Evolutionary conservation across 2,113 vertebrate species (phyloP).

Genomic region (Xenus cinereus): DNA sequence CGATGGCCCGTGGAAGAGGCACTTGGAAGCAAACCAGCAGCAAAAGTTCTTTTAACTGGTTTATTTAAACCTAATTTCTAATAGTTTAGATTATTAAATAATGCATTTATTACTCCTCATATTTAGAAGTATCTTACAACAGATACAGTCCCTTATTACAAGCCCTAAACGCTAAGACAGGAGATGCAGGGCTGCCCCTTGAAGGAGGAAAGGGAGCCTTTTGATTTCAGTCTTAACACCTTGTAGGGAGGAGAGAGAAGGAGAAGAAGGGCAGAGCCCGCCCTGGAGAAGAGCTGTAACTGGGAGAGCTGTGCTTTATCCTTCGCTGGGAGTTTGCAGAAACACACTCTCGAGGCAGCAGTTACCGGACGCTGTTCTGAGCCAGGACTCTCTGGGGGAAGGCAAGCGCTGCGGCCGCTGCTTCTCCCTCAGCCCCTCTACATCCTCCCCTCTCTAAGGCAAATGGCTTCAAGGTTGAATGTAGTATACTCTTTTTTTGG

Average conservation of each 20-base stretch:
- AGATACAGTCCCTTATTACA: background rate
- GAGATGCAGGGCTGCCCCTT: background rate
- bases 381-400: background rate
- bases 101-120: background rate
- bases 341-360: background rate
- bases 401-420: fast-evolving
- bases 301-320: fast-evolving
- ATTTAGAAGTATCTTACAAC: conserved; percentile 28
- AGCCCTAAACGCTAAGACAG: background rate
- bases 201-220: background rate
- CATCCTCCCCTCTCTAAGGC: background rate
- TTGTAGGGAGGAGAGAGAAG: background rate
- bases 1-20: background rate
- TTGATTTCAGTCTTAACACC: fast-evolving
- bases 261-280: background rate
- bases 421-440: background rate
- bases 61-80: background rate
- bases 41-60: background rate
- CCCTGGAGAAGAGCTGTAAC: background rate
- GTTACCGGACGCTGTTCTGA: fast-evolving
- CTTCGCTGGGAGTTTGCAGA: background rate
- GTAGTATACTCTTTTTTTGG: background rate
- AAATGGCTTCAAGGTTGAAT: fast-evolving
- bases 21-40: background rate
- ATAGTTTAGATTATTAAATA: background rate